These are phyloP conservation scores for Drosophila quadrilineata DNA, from an alignment of 1,140 invertebrate genomes.

Conservation along the genomic window DNA sequence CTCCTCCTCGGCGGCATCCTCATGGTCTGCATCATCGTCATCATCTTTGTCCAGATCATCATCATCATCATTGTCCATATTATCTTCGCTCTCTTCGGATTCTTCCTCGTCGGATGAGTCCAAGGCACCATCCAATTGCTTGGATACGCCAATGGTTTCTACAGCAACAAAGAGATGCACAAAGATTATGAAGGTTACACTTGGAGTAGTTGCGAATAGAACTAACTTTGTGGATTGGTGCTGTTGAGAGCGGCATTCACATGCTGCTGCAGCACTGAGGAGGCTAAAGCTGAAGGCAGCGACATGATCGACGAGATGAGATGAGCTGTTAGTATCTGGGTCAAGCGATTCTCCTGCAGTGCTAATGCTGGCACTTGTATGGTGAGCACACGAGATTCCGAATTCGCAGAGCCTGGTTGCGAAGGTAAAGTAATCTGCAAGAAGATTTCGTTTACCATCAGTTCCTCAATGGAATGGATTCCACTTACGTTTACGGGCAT, in stretches of 20 bases:
- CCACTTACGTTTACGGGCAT: conserved; percentile 78
- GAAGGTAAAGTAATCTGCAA: conserved; percentile 84
- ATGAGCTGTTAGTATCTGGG: conserved; percentile 87
- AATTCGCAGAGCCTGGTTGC: conserved; percentile 85
- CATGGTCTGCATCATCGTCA: conserved; percentile 87
- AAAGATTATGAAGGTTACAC: neutral
- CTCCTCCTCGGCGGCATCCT: conserved; percentile 92
- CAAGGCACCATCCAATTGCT: conserved; percentile 86
- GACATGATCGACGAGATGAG: conserved; percentile 93
- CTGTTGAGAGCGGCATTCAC: conserved; percentile 89
- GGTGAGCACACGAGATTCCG: conserved; percentile 87
- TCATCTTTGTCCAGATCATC: conserved; percentile 90
- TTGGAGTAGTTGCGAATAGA: neutral
- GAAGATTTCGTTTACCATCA: conserved; percentile 21
- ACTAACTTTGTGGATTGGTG: conserved; percentile 81
- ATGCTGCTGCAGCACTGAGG: conserved; percentile 91
- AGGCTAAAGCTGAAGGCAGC: conserved; percentile 89
- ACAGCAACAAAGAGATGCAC: neutral
- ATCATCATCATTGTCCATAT: conserved; percentile 86
- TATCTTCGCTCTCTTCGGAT: conserved; percentile 86
- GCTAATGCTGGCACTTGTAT: conserved; percentile 93
- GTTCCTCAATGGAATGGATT: neutral
- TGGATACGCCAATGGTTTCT: conserved; percentile 70
- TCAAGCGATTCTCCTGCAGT: conserved; percentile 86
- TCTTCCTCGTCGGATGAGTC: conserved; percentile 91